Conservation (phyloP, 1,140 invertebrate genomes). For the Drosophila lowei region DNA sequence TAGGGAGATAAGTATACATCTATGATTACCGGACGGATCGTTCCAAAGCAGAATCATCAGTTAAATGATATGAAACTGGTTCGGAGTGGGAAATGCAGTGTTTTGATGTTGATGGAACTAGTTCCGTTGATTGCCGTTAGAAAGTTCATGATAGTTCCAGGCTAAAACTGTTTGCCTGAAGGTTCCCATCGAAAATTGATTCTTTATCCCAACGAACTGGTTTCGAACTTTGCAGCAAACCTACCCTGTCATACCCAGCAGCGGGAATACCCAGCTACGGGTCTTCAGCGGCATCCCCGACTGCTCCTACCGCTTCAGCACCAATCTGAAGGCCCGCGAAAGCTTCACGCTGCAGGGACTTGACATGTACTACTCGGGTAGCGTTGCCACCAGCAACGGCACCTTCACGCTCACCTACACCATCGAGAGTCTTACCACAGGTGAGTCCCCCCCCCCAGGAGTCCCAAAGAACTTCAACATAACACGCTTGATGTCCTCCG, state of each 20-base stretch:
- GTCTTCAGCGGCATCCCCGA: constrained; percentile 87
- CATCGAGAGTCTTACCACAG: constrained; percentile 48
- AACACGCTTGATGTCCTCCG: no score
- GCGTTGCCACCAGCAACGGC: constrained; percentile 44
- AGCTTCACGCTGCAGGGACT: constrained; percentile 64
- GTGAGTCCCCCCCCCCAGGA: constrained; percentile 10
- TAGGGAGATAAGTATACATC: no score
- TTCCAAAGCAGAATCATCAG: no score
- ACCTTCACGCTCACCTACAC: constrained; percentile 50
- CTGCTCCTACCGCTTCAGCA: constrained; percentile 78
- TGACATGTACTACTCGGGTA: constrained; percentile 73
- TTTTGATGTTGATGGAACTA: no score
- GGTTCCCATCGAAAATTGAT: no score
- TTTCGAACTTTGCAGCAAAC: constrained; percentile 82
- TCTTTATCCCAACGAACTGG: neutral
- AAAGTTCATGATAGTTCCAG: no score
- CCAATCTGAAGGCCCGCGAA: constrained; percentile 40
- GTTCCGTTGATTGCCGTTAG: no score
- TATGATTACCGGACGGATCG: no score
- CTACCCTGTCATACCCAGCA: constrained; percentile 86
- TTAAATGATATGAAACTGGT: no score
- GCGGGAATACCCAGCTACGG: constrained; percentile 86
- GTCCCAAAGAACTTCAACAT: no score
- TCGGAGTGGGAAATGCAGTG: no score
- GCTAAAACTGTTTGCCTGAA: no score